Evolutionary conservation across 2,797 vertebrate genomes (phyloP), one percentile per base, ranked within the genome.

Genomic region (Lates japonicus): DNA sequence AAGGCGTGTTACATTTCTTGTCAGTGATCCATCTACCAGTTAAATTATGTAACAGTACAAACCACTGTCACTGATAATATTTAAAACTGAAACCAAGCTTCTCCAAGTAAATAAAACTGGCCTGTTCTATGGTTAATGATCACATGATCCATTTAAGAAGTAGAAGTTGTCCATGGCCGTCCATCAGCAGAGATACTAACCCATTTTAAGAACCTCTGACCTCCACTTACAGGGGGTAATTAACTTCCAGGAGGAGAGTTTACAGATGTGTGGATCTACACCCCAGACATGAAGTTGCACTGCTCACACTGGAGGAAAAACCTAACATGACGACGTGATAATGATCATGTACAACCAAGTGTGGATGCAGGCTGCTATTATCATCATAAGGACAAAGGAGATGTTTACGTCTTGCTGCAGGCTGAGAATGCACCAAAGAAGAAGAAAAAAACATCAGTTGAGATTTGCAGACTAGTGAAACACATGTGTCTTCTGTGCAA

Each of bases 211-310:
- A 71, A 59, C 31, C 60, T n/a, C 33, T 83, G 73, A 70, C 81
- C 76, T 85, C 68, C 57, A 69, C 74, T 82, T 66, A 66, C n/a
- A 75, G 22, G 70, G 57, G 55, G 54, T 76, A 80, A 86, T 86
- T 81, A 80, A 76, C 83, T 77, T 83, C 71, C 67, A 81, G 74
- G 69, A 82, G 46, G n/a, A 64, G 51, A 84, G 74, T 84, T 86
- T 74, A 64, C 12, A 49, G 48, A 33, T 73, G 72, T 31, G 63
- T 61, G 66, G 49, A 31, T 70, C 62, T 87, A 80, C 70, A 71
- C 72, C 61, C 52, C 79, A 85, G 52, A 76, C 65, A 9, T 52
- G 51, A 78, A 74, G 75, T 60, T 77, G 29, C 31, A 33, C 33
- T 29, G 54, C 74, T 72, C 57, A 60, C 25, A 48, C 59, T 1